Evolutionary conservation across 2,113 vertebrate species (phyloP).

Genomic region (Dicaeum eximium): DNA sequence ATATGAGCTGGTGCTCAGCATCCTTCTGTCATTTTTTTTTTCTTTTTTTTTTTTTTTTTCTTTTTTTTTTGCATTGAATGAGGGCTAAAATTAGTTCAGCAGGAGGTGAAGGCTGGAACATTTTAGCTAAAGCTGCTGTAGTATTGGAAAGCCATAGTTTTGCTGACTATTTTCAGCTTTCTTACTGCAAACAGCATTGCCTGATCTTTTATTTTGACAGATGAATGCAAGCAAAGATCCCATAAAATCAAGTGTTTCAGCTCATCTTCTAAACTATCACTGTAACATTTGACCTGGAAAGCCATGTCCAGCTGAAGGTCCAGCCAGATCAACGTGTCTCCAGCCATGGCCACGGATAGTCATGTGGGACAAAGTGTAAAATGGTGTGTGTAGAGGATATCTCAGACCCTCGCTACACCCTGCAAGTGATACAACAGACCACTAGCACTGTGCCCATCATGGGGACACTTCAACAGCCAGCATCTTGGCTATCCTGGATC

Average conservation of each 20-base stretch:
- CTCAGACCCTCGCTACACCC: not conserved
- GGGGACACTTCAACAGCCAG: not conserved
- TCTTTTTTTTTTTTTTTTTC: too few species aligned
- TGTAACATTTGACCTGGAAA: not conserved
- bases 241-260: not conserved
- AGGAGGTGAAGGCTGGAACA: not conserved
- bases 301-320: not conserved
- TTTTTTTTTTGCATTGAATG: not conserved
- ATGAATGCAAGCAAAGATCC: not conserved
- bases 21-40: not conserved
- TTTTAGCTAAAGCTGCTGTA: not conserved
- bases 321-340: not conserved
- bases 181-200: fast-evolving
- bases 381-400: not conserved
- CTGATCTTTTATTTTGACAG: not conserved
- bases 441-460: not conserved
- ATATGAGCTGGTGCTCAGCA: not conserved
- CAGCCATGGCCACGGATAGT: not conserved
- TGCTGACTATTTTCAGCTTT: not conserved
- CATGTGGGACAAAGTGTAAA: not conserved
- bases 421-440: not conserved
- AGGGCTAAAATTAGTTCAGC: not conserved
- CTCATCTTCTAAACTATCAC: not conserved
- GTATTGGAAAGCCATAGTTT: not conserved
- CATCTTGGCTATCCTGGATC: not conserved